A percentile compares a stretch with the other conserved stretches of the same genome.
These are phyloP conservation scores for Aegotheles bennettii DNA, from an alignment of 2,113 vertebrate genomes.

Conservation along the genomic window DNA sequence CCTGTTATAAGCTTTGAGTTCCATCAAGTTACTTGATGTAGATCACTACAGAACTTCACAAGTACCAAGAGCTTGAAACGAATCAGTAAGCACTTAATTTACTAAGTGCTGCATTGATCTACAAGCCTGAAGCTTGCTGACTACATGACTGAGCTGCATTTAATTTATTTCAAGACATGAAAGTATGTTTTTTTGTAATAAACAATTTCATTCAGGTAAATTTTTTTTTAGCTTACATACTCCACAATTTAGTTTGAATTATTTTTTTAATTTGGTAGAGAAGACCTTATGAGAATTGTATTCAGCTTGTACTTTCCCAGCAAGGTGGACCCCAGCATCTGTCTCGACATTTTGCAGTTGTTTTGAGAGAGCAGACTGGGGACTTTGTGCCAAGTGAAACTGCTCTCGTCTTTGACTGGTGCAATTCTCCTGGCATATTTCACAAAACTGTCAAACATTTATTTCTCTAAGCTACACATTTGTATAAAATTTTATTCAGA, in stretches of 20 bases:
- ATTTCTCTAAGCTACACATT: background rate
- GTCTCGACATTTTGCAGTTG: background rate
- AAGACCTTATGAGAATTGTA: background rate
- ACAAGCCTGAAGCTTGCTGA: background rate
- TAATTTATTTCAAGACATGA: background rate
- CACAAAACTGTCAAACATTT: background rate
- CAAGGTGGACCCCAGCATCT: background rate
- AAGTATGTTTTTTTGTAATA: background rate
- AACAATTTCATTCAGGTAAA: background rate
- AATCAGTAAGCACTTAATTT: background rate
- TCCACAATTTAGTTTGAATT: background rate
- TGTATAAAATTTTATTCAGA: background rate
- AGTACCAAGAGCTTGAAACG: background rate
- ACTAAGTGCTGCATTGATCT: background rate
- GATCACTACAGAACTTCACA: background rate
- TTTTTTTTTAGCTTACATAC: background rate
- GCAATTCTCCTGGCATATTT: background rate
- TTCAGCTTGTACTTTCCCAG: background rate
- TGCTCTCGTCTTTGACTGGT: rapidly evolving
- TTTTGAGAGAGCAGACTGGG: background rate
- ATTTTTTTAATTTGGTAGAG: background rate
- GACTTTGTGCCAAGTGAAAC: background rate
- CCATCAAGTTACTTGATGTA: background rate
- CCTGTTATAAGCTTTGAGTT: background rate
- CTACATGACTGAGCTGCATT: background rate